Conservation (phyloP, 2,797 vertebrate species). For the Lepidocolaptes lacrymiger region DNA sequence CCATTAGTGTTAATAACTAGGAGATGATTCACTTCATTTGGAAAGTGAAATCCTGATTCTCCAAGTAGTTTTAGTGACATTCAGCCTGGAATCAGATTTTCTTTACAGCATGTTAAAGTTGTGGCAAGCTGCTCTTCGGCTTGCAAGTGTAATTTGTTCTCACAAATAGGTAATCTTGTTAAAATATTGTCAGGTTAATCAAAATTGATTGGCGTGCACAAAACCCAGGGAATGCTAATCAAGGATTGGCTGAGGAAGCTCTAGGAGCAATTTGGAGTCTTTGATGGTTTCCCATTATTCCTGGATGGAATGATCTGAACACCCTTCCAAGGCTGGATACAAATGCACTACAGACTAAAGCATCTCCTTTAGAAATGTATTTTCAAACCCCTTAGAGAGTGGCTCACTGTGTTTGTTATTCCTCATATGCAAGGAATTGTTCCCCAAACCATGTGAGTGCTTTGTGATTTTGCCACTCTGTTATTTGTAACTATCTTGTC, state of each 20-base stretch:
- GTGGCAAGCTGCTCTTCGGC: constrained; percentile 59
- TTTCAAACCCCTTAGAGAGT: not conserved
- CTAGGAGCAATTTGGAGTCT: not conserved
- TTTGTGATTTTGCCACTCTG: constrained; percentile 27
- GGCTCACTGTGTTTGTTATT: not conserved
- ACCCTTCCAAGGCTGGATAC: not conserved
- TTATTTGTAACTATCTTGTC: not conserved
- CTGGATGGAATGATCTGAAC: not conserved
- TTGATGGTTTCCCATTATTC: not conserved
- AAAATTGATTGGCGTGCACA: constrained; percentile 72
- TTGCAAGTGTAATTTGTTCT: constrained; percentile 69
- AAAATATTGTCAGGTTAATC: constrained; percentile 75
- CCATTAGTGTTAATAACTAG: constrained; percentile 1
- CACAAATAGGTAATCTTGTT: constrained; percentile 71
- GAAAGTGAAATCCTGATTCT: constrained; percentile 60
- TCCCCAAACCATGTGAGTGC: not conserved
- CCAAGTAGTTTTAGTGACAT: constrained; percentile 3
- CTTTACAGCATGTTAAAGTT: constrained; percentile 56
- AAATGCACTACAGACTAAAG: not conserved
- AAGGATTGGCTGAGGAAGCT: not conserved
- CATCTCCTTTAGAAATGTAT: not conserved
- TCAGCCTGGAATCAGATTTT: constrained; percentile 58
- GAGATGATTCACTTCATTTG: constrained; percentile 53
- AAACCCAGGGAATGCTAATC: constrained; percentile 66
- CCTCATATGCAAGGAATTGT: not conserved